phyloP scores from a whole-genome alignment of 2,113 vertebrate species.

The Mesocricetus auratus region DNA sequence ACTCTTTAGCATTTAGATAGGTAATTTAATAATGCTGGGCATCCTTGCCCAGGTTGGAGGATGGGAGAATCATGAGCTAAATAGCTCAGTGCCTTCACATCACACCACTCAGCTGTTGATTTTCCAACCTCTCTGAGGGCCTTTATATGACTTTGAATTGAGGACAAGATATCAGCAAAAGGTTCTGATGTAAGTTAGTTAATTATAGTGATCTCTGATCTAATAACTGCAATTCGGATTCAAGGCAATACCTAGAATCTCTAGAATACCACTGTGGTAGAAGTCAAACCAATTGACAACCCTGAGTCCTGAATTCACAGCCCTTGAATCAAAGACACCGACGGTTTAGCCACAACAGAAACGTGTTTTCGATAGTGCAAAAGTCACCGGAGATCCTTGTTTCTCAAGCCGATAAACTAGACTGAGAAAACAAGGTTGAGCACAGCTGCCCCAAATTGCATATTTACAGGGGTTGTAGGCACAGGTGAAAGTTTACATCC shows the following conservation, averaged over 20 bases:
- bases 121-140: background rate
- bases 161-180: background rate
- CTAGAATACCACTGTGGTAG: background rate
- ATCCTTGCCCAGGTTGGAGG: background rate
- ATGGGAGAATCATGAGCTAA: background rate
- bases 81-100: background rate
- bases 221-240: background rate
- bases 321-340: background rate
- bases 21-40: background rate
- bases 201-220: background rate
- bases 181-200: background rate
- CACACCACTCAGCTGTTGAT: background rate
- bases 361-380: no score
- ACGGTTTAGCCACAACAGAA: no score
- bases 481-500: background rate
- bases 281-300: background rate
- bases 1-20: background rate
- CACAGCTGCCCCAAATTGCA: background rate
- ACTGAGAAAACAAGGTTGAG: background rate
- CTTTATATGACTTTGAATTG: background rate
- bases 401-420: background rate
- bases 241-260: rapidly evolving
- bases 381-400: background rate
- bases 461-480: background rate
- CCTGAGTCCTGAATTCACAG: no score